phyloP scores from a whole-genome alignment of 2,797 vertebrate species.

The Amblyopsis hoosieri region DNA sequence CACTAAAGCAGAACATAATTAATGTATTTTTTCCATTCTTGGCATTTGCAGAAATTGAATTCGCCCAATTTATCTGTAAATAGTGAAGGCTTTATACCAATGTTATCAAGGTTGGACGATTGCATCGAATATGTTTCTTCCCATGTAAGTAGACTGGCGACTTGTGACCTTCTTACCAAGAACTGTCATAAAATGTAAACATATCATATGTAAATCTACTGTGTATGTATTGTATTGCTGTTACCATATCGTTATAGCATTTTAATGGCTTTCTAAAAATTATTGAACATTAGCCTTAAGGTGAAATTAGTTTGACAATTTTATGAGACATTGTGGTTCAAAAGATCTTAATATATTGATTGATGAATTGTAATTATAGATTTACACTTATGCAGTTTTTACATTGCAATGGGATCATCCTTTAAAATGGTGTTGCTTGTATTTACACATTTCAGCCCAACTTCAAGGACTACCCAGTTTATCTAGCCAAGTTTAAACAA shows the following conservation, averaged over 20 bases:
- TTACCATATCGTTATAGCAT: neutral
- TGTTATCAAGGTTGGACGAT: conserved; percentile 95
- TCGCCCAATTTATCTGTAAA: conserved; percentile 95
- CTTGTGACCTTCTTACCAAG: too few relatives aligned
- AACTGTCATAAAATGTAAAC: too few relatives aligned
- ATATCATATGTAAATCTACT: too few relatives aligned
- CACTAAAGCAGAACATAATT: neutral
- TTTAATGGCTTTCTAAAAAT: neutral
- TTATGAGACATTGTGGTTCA: neutral
- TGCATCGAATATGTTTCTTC: conserved; percentile 96
- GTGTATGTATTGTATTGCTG: neutral
- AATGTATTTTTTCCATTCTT: conserved; percentile 3
- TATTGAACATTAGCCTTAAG: neutral
- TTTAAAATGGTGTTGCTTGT: neutral
- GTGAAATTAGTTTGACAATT: neutral
- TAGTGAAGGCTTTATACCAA: conserved; percentile 96
- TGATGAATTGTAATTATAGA: conserved; percentile 1
- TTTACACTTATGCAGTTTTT: neutral
- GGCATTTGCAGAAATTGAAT: conserved; percentile 89
- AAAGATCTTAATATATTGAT: neutral
- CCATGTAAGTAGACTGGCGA: conserved; percentile 83
- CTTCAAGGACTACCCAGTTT: conserved; percentile 97
- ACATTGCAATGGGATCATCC: neutral
- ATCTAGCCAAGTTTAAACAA: conserved; percentile 92
- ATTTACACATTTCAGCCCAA: conserved; percentile 80